A percentile compares a stretch with the other conserved stretches of the same genome.
phyloP scores from a whole-genome alignment of 2,797 vertebrate genomes.

The Onychomys torridus region DNA sequence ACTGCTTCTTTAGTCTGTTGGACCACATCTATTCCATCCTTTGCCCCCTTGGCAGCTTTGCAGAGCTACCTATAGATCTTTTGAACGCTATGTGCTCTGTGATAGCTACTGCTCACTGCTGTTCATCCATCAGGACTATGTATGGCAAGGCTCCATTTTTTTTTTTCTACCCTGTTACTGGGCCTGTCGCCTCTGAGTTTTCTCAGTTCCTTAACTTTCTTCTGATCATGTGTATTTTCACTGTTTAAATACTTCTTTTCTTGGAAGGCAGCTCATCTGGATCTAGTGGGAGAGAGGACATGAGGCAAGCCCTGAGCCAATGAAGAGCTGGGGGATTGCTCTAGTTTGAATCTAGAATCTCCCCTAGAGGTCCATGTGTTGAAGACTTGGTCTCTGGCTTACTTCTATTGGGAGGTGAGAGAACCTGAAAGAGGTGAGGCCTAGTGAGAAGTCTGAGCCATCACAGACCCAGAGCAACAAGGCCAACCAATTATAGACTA shows the following conservation, averaged over 20 bases:
- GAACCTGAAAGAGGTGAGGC: background rate
- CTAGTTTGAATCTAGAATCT: background rate
- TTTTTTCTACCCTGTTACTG: background rate
- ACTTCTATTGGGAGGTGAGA: background rate
- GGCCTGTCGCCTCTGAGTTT: constrained; percentile 36
- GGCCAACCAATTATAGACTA: background rate
- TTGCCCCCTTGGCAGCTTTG: background rate
- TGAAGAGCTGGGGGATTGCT: background rate
- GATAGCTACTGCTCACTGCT: background rate
- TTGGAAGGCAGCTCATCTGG: constrained; percentile 10
- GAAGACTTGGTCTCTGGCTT: background rate
- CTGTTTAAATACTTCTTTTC: constrained; percentile 38
- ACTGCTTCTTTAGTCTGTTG: background rate
- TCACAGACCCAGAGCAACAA: background rate
- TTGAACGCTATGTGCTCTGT: background rate
- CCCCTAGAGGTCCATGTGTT: background rate
- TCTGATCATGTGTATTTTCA: constrained; percentile 38
- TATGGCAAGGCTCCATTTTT: constrained; percentile 5
- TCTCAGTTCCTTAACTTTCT: constrained; percentile 7
- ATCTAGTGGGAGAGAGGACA: background rate
- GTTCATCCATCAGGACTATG: constrained; percentile 7
- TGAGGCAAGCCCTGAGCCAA: background rate
- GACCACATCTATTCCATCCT: background rate
- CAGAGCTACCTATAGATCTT: background rate
- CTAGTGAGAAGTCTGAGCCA: background rate